These are phyloP conservation scores for Gortyna flavago DNA, from an alignment of 2,888 invertebrate genomes.

Conservation along the genomic window DNA sequence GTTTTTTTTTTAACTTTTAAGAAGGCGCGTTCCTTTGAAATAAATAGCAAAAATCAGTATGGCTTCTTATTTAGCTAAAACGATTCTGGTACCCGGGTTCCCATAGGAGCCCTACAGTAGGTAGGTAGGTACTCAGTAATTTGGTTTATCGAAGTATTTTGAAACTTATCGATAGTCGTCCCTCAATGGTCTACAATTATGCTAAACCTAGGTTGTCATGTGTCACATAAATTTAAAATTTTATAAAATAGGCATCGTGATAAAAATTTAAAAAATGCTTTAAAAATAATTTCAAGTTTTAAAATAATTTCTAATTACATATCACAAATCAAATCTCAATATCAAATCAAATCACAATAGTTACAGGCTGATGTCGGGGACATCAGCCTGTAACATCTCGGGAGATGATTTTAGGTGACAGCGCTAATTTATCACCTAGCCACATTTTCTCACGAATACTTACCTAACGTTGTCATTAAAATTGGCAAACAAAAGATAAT, in stretches of 20 bases:
- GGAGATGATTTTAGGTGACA: conserved; percentile 40
- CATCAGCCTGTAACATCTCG: not conserved
- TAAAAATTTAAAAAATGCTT: not conserved
- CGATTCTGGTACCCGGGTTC: not conserved
- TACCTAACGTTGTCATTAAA: conserved; percentile 27
- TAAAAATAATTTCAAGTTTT: conserved; percentile 20
- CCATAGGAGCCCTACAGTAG: not conserved
- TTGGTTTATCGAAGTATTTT: not conserved
- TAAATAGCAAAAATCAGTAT: not conserved
- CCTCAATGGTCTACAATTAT: not conserved
- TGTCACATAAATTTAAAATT: not conserved
- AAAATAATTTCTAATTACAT: too few relatives aligned
- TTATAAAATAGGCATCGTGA: not conserved
- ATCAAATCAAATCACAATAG: too few relatives aligned
- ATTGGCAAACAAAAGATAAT: conserved; percentile 39
- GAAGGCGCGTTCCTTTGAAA: not conserved
- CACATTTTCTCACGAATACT: conserved; percentile 13
- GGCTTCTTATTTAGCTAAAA: not conserved
- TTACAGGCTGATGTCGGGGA: too few relatives aligned
- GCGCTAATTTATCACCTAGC: conserved; percentile 49
- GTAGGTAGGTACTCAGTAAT: not conserved
- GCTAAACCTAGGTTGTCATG: not conserved
- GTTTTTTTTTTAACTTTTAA: too few relatives aligned
- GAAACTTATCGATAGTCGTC: not conserved
- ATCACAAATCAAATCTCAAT: too few relatives aligned